Conservation (phyloP, 2,888 invertebrate genomes). For the Pterostichus madidus region DNA sequence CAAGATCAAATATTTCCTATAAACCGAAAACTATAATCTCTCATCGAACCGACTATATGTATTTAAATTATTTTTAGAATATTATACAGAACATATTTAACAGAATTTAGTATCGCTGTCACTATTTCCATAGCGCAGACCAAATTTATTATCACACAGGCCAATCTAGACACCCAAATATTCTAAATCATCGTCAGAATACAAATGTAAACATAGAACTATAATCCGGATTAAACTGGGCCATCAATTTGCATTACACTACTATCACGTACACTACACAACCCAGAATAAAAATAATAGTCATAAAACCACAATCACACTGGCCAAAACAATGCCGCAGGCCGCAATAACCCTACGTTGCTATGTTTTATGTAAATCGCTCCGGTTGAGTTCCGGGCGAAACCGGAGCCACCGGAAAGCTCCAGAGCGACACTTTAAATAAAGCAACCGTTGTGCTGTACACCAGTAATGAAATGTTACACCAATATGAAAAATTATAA, state of each 20-base stretch:
- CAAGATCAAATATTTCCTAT: too few relatives aligned
- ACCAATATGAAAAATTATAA: slow-evolving; percentile 29
- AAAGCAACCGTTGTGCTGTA: neutral
- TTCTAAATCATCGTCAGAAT: slow-evolving; percentile 3
- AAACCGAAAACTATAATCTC: too few relatives aligned
- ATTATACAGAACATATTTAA: neutral
- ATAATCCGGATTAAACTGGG: slow-evolving; percentile 49
- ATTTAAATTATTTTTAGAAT: too few relatives aligned
- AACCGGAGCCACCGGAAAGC: neutral
- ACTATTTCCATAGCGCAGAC: neutral
- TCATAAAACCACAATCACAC: slow-evolving; percentile 49
- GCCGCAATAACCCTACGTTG: neutral
- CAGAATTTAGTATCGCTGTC: too few relatives aligned
- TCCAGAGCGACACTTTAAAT: slow-evolving; percentile 13
- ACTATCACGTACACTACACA: neutral
- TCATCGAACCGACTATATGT: too few relatives aligned
- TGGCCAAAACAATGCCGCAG: slow-evolving; percentile 39
- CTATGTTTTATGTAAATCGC: too few relatives aligned
- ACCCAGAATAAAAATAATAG: slow-evolving; percentile 24
- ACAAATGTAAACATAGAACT: slow-evolving; percentile 18
- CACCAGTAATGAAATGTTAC: slow-evolving; percentile 19
- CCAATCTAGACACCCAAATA: neutral
- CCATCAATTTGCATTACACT: slow-evolving; percentile 55
- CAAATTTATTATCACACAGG: neutral
- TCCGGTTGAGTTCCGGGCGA: too few relatives aligned